These are phyloP conservation scores for Bungarus multicinctus DNA, from an alignment of 2,113 vertebrate species.

Conservation along the genomic window DNA sequence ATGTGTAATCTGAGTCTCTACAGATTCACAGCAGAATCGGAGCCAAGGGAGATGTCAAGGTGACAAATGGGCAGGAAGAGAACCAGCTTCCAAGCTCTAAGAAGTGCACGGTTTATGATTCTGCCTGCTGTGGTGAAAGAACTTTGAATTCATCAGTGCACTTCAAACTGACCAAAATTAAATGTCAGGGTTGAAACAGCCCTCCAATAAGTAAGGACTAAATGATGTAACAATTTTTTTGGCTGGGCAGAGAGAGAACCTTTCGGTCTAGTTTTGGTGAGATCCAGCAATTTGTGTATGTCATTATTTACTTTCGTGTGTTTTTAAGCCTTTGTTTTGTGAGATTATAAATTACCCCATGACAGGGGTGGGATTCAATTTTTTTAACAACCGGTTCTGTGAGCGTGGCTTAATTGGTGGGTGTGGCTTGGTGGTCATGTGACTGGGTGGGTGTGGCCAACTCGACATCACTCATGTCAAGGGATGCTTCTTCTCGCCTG, in stretches of 20 bases:
- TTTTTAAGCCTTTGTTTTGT: conserved; percentile 99
- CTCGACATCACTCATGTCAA: no score
- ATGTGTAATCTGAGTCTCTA: conserved; percentile 69
- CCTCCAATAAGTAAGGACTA: conserved; percentile 79
- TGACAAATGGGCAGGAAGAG: conserved; percentile 69
- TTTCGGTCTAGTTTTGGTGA: conserved; percentile 78
- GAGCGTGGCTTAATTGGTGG: no score
- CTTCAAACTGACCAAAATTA: conserved; percentile 95
- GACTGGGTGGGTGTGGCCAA: no score
- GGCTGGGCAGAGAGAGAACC: conserved; percentile 82
- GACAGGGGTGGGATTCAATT: conserved; percentile 31
- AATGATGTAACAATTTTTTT: conserved; percentile 86
- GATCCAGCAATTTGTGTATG: conserved; percentile 87
- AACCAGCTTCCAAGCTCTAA: conserved; percentile 68
- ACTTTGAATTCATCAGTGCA: conserved; percentile 88
- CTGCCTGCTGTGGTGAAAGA: conserved; percentile 46
- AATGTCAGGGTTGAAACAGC: conserved; percentile 91
- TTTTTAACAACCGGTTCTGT: no score
- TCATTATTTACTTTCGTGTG: conserved; percentile 99
- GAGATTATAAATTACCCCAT: conserved; percentile 96
- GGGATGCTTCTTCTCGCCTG: no score
- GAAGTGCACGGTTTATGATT: conserved; percentile 74
- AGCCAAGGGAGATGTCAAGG: conserved; percentile 67
- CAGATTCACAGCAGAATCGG: conserved; percentile 63
- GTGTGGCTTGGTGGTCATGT: no score